Evolutionary conservation across 2,797 vertebrate species (phyloP), one percentile per base, ranked within the genome.

Genomic region (Psittacula echo): DNA sequence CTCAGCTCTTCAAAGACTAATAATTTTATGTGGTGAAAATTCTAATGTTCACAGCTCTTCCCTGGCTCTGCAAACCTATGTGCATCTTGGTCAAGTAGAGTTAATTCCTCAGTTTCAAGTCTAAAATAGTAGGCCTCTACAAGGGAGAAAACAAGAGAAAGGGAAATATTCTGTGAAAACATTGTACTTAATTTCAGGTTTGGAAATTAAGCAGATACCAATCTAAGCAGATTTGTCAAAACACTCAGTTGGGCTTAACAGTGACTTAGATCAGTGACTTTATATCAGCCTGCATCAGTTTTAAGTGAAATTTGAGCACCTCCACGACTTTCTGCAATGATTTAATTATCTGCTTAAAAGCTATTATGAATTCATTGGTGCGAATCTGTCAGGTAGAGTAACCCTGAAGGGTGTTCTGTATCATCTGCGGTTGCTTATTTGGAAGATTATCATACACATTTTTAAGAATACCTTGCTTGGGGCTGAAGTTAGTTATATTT

Each of bases 271-370:
- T 95, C 41, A 66, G 39, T 72, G 37, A 70, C 41, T 85, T 93
- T 27, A 67, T 19, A 44, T 21, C 7, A 73, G 30, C 29, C 51
- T 85, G 2, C 12, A 71, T 16, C 30, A 75, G 13, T 34, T 68
- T 67, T 42, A 82, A 85, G 47, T 42, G 86, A 90, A 90, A 94
- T 54, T 20, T 39, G 42, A 87, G 45, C 2, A 2, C 14, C 13
- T 71, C 15, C 30, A 61, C 48, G 65, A 60, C 44, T 77, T 82
- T 76, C 32, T 94, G 78, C 53, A 93, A 64, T 16, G 5, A 79
- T 76, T 83, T 71, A 85, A 89, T 90, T 74, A 71, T 7, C 44
- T 79, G 27, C 58, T 92, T 90, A 83, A 94, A 88, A 65, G 30
- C 0, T 0, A 84, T 91, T 81, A 66, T 87, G 32, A 82, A 80